These are phyloP conservation scores for Setophaga kirtlandii DNA, from an alignment of 2,113 vertebrate species.

Conservation along the genomic window DNA sequence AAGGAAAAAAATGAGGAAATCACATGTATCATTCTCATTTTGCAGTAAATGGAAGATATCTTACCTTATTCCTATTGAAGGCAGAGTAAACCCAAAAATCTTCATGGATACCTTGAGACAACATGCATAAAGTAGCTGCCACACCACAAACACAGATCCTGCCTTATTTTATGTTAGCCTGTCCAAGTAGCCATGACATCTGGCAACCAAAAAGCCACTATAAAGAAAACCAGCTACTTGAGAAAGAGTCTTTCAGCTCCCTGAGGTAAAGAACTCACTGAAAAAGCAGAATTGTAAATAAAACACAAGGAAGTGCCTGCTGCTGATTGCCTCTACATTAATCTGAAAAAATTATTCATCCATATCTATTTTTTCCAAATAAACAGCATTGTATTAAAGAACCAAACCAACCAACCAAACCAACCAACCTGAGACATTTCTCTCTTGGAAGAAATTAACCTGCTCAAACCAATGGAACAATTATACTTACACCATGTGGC, in stretches of 20 bases:
- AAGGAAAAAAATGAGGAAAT: neutral
- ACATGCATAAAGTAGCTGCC: neutral
- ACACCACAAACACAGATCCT: neutral
- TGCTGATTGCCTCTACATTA: neutral
- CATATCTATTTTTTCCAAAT: neutral
- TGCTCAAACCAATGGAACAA: neutral
- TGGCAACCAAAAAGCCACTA: neutral
- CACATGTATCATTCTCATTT: neutral
- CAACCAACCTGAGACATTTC: neutral
- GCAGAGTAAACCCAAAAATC: neutral
- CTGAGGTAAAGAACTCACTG: neutral
- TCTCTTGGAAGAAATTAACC: neutral
- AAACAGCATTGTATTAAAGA: neutral
- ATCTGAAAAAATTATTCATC: neutral
- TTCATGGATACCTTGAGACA: neutral
- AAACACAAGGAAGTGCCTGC: neutral
- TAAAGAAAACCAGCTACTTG: neutral
- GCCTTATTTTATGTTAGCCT: neutral
- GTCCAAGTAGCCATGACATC: neutral
- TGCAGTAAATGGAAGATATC: neutral
- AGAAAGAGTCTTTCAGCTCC: neutral
- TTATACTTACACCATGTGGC: fast-evolving
- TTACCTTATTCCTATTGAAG: neutral
- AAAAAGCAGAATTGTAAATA: neutral
- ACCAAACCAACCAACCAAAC: neutral